These are phyloP conservation scores for Chlorodrepanis virens DNA, from an alignment of 2,113 vertebrate genomes.

Conservation along the genomic window DNA sequence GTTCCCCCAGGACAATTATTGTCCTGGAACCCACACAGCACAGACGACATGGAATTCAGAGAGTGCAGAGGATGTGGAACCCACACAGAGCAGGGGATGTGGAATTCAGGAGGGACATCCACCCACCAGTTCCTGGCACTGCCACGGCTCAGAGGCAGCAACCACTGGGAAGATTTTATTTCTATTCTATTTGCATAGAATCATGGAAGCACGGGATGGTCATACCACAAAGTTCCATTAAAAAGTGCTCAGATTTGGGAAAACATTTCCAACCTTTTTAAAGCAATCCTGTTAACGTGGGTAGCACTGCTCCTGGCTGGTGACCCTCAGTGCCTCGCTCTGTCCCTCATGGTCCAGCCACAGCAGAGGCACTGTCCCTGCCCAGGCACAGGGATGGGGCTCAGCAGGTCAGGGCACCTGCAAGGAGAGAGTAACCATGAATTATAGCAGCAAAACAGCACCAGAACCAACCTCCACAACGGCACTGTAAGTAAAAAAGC, in stretches of 20 bases:
- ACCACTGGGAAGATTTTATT: background rate
- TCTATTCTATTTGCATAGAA: background rate
- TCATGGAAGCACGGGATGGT: rapidly evolving
- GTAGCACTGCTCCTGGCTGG: rapidly evolving
- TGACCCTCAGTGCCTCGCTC: background rate
- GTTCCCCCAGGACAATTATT: too few species aligned
- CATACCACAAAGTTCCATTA: background rate
- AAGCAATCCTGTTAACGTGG: background rate
- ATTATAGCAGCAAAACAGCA: background rate
- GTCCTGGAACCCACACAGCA: background rate
- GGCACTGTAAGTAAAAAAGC: rapidly evolving
- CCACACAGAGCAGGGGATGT: background rate
- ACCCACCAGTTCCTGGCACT: background rate
- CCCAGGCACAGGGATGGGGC: background rate
- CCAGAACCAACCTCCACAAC: background rate
- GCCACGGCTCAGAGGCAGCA: rapidly evolving
- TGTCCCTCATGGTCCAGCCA: background rate
- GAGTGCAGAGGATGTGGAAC: rapidly evolving
- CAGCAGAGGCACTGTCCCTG: background rate
- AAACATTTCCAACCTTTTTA: background rate
- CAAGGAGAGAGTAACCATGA: background rate
- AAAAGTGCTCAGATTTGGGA: too few species aligned
- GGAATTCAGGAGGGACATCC: rapidly evolving
- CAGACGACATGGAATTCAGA: too few species aligned
- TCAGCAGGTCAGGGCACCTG: background rate